phyloP scores from a whole-genome alignment of 2,888 invertebrate genomes.

The Gymnoscelis rufifasciata region DNA sequence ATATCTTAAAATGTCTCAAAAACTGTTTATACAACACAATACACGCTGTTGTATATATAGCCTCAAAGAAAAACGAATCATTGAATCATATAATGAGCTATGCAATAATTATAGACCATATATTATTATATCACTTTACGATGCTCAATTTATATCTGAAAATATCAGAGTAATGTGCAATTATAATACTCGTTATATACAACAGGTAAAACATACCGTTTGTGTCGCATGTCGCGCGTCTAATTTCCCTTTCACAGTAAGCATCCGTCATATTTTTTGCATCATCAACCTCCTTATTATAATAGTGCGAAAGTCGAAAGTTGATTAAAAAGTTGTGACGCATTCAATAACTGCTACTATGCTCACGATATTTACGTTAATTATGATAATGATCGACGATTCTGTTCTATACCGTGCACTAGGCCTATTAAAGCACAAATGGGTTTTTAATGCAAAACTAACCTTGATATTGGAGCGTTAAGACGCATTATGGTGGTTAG shows the following conservation, averaged over 20 bases:
- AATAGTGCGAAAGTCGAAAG: conserved; percentile 45
- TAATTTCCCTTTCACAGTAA: conserved; percentile 45
- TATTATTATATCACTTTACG: too few relatives aligned
- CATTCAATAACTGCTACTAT: conserved; percentile 28
- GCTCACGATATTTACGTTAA: conserved; percentile 34
- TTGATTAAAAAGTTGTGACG: conserved; percentile 28
- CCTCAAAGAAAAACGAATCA: too few relatives aligned
- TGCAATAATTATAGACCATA: too few relatives aligned
- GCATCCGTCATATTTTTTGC: conserved; percentile 29
- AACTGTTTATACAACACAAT: too few relatives aligned
- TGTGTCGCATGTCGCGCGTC: conserved; percentile 32
- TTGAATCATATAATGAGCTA: too few relatives aligned
- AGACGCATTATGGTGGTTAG: neutral
- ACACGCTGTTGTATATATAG: too few relatives aligned
- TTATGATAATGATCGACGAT: conserved; percentile 38
- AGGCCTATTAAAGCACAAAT: neutral
- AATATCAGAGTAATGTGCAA: neutral
- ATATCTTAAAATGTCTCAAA: too few relatives aligned
- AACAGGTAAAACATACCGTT: conserved; percentile 16
- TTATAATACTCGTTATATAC: neutral
- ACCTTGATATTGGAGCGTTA: neutral
- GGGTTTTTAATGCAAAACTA: neutral
- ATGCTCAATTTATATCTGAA: too few relatives aligned
- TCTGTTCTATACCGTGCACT: conserved; percentile 15
- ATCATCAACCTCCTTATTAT: conserved; percentile 13